Evolutionary conservation across 2,888 invertebrate genomes (phyloP).

Genomic region (Parnassius glacialis): DNA sequence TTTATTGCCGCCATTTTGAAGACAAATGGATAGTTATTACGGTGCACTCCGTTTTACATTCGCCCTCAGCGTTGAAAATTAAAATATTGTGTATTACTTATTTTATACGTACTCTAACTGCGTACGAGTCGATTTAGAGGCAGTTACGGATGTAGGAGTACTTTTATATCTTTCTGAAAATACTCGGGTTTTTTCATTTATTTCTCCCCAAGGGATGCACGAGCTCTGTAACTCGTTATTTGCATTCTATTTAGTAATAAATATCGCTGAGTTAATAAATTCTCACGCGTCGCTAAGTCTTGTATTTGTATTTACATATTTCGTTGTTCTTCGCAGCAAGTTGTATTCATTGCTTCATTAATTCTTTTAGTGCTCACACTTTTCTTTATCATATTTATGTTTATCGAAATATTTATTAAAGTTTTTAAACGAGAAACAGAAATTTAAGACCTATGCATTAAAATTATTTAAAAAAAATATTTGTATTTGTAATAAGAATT

Average conservation of each 20-base stretch:
- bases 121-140: constrained; percentile 68
- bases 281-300: constrained; percentile 52
- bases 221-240: constrained; percentile 38
- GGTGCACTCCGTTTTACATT: constrained; percentile 77
- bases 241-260: constrained; percentile 43
- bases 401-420: no score
- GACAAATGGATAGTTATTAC: constrained; percentile 81
- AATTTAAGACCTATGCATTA: no score
- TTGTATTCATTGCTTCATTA: constrained; percentile 4
- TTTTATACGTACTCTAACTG: constrained; percentile 68
- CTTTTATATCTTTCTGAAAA: constrained; percentile 47
- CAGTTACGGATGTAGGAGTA: constrained; percentile 45
- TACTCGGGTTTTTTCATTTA: constrained; percentile 36
- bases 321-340: constrained; percentile 5
- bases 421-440: no score
- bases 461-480: no score
- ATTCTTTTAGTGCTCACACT: constrained; percentile 1
- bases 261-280: constrained; percentile 48
- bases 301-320: constrained; percentile 15
- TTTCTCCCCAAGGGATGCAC: constrained; percentile 19
- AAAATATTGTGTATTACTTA: constrained; percentile 79
- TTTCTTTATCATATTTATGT: no score
- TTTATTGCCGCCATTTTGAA: constrained; percentile 80
- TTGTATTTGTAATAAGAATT: no score
- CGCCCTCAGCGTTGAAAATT: constrained; percentile 72